A percentile compares a stretch with the other conserved stretches of the same genome.
These are phyloP conservation scores for Carcina quercana DNA, from an alignment of 2,888 invertebrate species.

Conservation along the genomic window DNA sequence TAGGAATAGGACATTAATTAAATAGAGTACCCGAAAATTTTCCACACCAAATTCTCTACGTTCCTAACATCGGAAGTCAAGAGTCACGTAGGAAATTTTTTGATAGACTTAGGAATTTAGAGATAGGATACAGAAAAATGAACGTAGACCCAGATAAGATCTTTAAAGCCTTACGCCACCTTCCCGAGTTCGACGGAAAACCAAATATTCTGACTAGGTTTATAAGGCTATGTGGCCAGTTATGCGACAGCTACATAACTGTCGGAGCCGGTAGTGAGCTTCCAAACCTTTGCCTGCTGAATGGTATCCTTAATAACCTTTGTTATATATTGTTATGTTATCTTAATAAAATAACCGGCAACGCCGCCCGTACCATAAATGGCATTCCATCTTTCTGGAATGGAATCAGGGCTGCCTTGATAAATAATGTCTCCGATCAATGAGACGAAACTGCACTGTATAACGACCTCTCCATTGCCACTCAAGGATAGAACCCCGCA, in stretches of 20 bases:
- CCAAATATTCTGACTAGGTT: neutral
- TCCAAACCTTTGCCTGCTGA: neutral
- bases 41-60: too few relatives aligned
- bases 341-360: neutral
- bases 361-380: slow-evolving; percentile 1
- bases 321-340: too few relatives aligned
- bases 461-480: neutral
- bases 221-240: neutral
- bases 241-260: neutral
- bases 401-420: slow-evolving; percentile 3
- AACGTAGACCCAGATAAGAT: too few relatives aligned
- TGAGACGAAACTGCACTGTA: slow-evolving; percentile 7
- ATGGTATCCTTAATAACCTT: too few relatives aligned
- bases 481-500: slow-evolving; percentile 8
- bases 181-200: neutral
- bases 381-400: slow-evolving; percentile 4
- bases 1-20: too few relatives aligned
- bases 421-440: slow-evolving; percentile 13
- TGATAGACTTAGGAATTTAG: too few relatives aligned
- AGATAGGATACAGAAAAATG: too few relatives aligned
- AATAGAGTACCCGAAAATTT: too few relatives aligned
- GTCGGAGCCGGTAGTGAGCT: neutral
- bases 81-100: too few relatives aligned
- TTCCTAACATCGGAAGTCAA: too few relatives aligned
- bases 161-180: too few relatives aligned